Conservation (phyloP, 2,888 invertebrate species). For the Dexiosoma caninum region DNA sequence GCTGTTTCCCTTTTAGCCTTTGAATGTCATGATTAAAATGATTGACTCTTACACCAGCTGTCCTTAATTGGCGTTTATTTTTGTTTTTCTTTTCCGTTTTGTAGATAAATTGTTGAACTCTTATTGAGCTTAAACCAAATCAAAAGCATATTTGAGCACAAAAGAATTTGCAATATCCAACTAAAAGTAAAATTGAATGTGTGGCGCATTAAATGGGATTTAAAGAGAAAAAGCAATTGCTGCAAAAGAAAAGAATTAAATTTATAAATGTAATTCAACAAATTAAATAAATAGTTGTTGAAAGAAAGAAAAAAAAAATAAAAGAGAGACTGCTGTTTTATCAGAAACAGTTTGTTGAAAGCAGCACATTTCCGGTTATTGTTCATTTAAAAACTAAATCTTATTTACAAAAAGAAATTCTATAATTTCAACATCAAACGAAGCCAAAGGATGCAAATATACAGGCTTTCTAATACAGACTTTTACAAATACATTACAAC, state of each 20-base stretch:
- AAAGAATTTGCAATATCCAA: background rate
- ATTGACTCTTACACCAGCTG: constrained; percentile 5
- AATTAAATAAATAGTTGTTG: background rate
- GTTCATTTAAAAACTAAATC: background rate
- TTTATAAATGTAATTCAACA: background rate
- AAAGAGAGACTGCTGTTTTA: background rate
- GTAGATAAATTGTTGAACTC: constrained; percentile 16
- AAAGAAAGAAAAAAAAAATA: no score
- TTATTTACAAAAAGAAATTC: constrained; percentile 20
- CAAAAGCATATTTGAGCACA: constrained; percentile 22
- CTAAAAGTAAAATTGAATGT: background rate
- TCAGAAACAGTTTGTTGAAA: background rate
- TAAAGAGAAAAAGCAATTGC: background rate
- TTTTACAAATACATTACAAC: background rate
- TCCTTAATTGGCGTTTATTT: constrained; percentile 12
- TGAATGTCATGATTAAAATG: background rate
- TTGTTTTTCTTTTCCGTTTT: background rate
- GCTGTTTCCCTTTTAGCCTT: background rate
- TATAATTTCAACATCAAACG: constrained; percentile 42
- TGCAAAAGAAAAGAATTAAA: background rate
- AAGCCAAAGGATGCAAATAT: constrained; percentile 1
- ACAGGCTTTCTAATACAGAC: background rate
- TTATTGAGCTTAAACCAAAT: constrained; percentile 35
- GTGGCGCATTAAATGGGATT: background rate
- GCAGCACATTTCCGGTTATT: background rate